Evolutionary conservation across 2,888 invertebrate genomes (phyloP).

Genomic region (Masnerella sp.): DNA sequence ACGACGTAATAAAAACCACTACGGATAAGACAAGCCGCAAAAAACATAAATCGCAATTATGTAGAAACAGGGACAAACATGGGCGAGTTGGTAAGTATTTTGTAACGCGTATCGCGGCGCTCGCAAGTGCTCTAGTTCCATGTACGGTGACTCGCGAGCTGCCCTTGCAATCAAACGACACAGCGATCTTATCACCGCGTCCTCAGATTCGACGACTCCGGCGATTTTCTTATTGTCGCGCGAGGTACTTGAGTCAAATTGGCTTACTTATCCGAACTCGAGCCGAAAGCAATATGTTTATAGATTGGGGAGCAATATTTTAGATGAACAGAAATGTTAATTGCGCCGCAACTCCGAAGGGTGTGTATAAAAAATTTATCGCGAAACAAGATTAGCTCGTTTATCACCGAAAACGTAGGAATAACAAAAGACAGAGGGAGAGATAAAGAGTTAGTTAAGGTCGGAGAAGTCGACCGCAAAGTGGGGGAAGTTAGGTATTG

Average conservation of each 20-base stretch:
- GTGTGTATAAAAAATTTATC: too few relatives aligned
- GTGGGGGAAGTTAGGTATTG: constrained; percentile 70
- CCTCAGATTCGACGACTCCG: constrained; percentile 21
- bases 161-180: constrained; percentile 64
- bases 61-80: constrained; percentile 70
- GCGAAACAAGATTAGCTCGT: constrained; percentile 59
- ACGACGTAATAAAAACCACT: too few relatives aligned
- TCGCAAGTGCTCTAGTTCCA: constrained; percentile 73
- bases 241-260: constrained; percentile 35
- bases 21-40: constrained; percentile 7
- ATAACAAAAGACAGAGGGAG: constrained; percentile 56
- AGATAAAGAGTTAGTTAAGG: constrained; percentile 61
- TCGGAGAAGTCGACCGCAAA: constrained; percentile 57
- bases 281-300: background rate
- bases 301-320: too few relatives aligned
- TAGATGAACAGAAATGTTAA: too few relatives aligned
- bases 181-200: constrained; percentile 42
- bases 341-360: too few relatives aligned
- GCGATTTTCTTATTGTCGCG: constrained; percentile 25
- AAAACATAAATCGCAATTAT: constrained; percentile 60
- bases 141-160: constrained; percentile 70
- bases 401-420: constrained; percentile 42
- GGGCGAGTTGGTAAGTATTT: constrained; percentile 66
- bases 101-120: constrained; percentile 67
- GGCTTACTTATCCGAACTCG: constrained; percentile 18